These are phyloP conservation scores for Urosaurus nigricauda DNA, from an alignment of 2,797 vertebrate species.

Conservation along the genomic window DNA sequence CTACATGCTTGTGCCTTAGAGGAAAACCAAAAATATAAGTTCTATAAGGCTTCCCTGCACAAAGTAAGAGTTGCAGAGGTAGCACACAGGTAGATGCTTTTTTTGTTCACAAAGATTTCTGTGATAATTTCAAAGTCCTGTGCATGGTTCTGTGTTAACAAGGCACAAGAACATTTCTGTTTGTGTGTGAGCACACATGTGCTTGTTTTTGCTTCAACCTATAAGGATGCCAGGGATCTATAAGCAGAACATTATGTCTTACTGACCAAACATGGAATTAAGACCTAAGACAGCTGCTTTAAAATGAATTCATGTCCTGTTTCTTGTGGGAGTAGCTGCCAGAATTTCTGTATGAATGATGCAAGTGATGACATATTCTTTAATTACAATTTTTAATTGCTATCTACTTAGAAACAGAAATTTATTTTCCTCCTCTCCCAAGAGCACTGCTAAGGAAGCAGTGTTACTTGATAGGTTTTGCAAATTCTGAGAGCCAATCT, in stretches of 20 bases:
- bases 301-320: neutral
- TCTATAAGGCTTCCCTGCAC: neutral
- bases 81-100: neutral
- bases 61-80: neutral
- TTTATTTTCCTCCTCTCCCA: neutral
- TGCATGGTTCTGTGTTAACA: neutral
- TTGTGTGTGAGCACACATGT: too few species aligned
- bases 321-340: neutral
- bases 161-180: neutral
- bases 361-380: neutral
- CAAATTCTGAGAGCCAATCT: neutral
- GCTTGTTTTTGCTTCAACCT: neutral
- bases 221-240: neutral
- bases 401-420: neutral
- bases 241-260: neutral
- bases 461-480: neutral
- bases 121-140: neutral
- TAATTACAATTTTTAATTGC: slow-evolving; percentile 12
- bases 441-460: slow-evolving; percentile 9
- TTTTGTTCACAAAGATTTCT: neutral
- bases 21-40: neutral
- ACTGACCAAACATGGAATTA: neutral
- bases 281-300: neutral
- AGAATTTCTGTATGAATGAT: slow-evolving; percentile 13
- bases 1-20: neutral